These are phyloP conservation scores for Aphidoletes aphidimyza DNA, from an alignment of 2,888 invertebrate genomes.

Conservation along the genomic window DNA sequence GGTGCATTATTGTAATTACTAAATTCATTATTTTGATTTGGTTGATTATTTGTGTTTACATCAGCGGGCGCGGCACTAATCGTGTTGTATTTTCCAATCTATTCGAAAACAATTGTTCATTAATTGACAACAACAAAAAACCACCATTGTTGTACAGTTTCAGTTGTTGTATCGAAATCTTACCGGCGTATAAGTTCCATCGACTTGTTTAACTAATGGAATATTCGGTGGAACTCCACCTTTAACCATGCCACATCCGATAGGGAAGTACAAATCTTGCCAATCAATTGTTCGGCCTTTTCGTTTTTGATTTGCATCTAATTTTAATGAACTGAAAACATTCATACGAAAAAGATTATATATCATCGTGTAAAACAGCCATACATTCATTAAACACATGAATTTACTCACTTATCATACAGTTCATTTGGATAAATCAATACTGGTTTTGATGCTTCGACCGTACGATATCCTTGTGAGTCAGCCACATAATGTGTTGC, in stretches of 20 bases:
- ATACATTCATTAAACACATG: not conserved
- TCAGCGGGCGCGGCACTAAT: not conserved
- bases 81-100: not conserved
- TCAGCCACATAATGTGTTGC: slow-evolving; percentile 83
- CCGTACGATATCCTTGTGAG: slow-evolving; percentile 79
- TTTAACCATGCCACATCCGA: slow-evolving; percentile 73
- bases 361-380: not conserved
- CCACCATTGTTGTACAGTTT: no score
- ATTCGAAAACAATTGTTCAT: not conserved
- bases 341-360: not conserved
- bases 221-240: slow-evolving; percentile 64
- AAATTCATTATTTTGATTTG: not conserved
- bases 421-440: slow-evolving; percentile 71
- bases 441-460: slow-evolving; percentile 75
- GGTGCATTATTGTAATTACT: not conserved
- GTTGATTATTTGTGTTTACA: not conserved
- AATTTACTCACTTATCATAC: slow-evolving; percentile 57
- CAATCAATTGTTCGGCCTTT: slow-evolving; percentile 73
- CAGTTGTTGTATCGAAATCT: no score
- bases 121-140: no score
- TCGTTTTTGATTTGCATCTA: slow-evolving; percentile 59
- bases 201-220: slow-evolving; percentile 59
- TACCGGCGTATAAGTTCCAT: slow-evolving; percentile 67
- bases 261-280: slow-evolving; percentile 77
- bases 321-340: slow-evolving; percentile 54